Percentiles rank a stretch among this genome's conserved stretches.
phyloP scores from a whole-genome alignment of 2,797 vertebrate genomes.

The Darevskia mixta region DNA sequence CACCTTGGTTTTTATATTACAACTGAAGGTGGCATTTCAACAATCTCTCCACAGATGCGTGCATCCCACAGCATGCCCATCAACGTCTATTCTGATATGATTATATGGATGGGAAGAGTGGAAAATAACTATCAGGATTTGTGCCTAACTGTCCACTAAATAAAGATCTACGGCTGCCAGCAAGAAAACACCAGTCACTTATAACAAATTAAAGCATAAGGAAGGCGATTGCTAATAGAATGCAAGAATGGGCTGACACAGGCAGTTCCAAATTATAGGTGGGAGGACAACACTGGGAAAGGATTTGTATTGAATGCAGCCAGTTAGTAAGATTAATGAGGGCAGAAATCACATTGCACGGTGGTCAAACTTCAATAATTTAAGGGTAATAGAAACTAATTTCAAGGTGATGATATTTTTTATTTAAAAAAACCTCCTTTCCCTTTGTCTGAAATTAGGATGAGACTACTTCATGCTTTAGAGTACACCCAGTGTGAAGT shows the following conservation, averaged over 20 bases:
- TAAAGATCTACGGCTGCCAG: conserved; percentile 33
- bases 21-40: conserved; percentile 27
- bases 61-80: neutral
- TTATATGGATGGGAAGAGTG: conserved; percentile 17
- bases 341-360: conserved; percentile 59
- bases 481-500: conserved; percentile 49
- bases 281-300: conserved; percentile 49
- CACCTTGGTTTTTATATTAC: conserved; percentile 11
- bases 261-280: conserved; percentile 46
- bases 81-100: conserved; percentile 17
- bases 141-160: conserved; percentile 20
- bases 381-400: conserved; percentile 72
- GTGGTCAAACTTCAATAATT: conserved; percentile 72
- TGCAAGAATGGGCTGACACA: conserved; percentile 41
- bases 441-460: conserved; percentile 60
- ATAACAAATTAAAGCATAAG: conserved; percentile 26
- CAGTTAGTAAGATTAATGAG: conserved; percentile 76
- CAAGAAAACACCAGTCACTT: conserved; percentile 40
- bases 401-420: conserved; percentile 58
- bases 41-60: neutral
- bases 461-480: conserved; percentile 31
- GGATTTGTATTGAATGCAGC: conserved; percentile 59
- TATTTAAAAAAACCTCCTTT: conserved; percentile 45
- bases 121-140: conserved; percentile 33
- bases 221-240: conserved; percentile 23